Evolutionary conservation across 2,797 vertebrate species (phyloP), one percentile per base, ranked within the genome.

Genomic region (Dallia pectoralis): DNA sequence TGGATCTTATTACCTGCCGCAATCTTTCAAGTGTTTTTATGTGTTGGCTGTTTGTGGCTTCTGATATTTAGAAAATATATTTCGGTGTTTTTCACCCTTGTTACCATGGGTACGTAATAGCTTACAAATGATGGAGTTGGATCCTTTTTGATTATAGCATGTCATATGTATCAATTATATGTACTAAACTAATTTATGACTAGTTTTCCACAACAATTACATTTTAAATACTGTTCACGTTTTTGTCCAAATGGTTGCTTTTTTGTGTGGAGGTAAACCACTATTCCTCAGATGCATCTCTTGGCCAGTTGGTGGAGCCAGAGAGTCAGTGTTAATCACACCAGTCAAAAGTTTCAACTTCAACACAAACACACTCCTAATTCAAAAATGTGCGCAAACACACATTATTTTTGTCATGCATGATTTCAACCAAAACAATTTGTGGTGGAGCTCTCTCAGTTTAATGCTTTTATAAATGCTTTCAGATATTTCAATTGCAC

Each of bases 281-380:
- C n/a, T 66, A 36, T 16, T 40, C 64, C 11, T 25, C 64, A 63
- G 48, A 74, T 82, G 56, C n/a, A 2, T 27, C 5, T 0, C 7
- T 0, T 74, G 74, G 32, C 87, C 91, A 82, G 87, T 82, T 79
- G 87, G 86, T 89, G 91, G 89, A 64, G 87, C 83, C 85, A 91
- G 69, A 87, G 32, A 62, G 81, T 84, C 79, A 82, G 40, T 70
- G 1, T 19, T 77, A 1, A 51, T 11, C 27, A 14, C 29, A 30
- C 25, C 49, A 73, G 8, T 0, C 27, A 2, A 25, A 71, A n/a
- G 25, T 6, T 2, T 32, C 6, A 0, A 22, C 9, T 12, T 22
- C 15, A 59, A 48, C 29, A 36, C 53, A 65, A 47, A 14, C 16
- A 64, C 36, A 5, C 27, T 29, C 25, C 29, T 15, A 14, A 30